Evolutionary conservation across 2,113 vertebrate species (phyloP).

Genomic region (Anoplopoma fimbria): DNA sequence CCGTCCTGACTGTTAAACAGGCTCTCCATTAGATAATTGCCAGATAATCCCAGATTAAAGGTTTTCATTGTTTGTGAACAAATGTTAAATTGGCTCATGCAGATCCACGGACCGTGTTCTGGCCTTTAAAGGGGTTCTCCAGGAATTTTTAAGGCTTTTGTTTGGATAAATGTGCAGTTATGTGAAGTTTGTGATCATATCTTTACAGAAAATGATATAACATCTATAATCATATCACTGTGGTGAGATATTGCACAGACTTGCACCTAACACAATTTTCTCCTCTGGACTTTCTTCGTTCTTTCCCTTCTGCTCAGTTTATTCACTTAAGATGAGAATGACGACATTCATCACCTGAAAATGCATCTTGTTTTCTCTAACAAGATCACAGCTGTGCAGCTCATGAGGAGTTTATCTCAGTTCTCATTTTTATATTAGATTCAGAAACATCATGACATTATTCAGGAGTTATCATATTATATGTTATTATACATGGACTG

Average conservation of each 20-base stretch:
- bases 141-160: neutral
- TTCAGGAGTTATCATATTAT: neutral
- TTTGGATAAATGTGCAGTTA: neutral
- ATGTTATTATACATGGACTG: neutral
- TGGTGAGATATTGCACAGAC: neutral
- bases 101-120: neutral
- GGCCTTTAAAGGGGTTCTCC: neutral
- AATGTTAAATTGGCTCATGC: conserved; percentile 5
- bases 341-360: conserved; percentile 1
- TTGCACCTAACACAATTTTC: neutral
- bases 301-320: neutral
- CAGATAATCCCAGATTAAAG: conserved; percentile 30
- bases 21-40: conserved; percentile 1
- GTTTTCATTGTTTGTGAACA: neutral
- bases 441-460: neutral
- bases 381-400: neutral
- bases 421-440: neutral
- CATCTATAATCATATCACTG: neutral
- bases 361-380: neutral
- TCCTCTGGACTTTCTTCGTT: neutral
- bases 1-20: neutral
- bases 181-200: neutral
- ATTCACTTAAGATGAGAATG: neutral
- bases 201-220: neutral
- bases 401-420: neutral